Evolutionary conservation across 1,140 invertebrate species (phyloP), one percentile per base, ranked within the genome.

Genomic region (Holcopasites calliopsidis): DNA sequence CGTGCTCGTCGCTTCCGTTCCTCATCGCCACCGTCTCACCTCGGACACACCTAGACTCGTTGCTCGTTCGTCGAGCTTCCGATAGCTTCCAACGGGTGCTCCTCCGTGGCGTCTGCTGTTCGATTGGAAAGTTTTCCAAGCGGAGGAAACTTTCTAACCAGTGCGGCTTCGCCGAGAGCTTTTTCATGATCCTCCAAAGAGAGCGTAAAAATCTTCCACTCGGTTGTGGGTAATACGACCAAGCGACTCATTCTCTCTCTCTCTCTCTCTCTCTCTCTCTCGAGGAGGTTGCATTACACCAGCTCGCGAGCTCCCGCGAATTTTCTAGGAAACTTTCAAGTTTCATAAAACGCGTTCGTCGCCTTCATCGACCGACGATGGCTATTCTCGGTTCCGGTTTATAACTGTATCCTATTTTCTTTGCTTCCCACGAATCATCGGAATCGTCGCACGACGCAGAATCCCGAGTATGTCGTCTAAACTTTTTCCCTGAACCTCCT

Each of bases 121-220:
- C 65, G 65, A 58, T 61, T 57, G 52, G 64, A 75, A 75, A 66
- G 50, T 75, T 75, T 49, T 1, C 21, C 68, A 26, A 71, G 44
- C 50, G 66, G 69, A 82, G 68, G 68, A 80, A 82, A 82, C 66
- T 82, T 82, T 77, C 49, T 47, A 44, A 77, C 50, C 64, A 47
- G 60, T 47, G 60, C 65, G 50, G 57, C 55, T 76, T 71, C 71
- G 52, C 49, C 49, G 49, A 61, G 62, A 47, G 61, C 61, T 82
- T 72, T 64, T 52, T 50, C 66, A 21, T 33, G 64, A 58, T 68
- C 31, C n/a, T n/a, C 52, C 31, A 54, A 66, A 50, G 28, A 62
- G 42, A 35, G 66, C 74, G 76, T 80, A 76, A 82, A 81, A 76
- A 44, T 76, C 79, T 71, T n/a, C 13, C 28, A 23, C 7, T 35